A percentile compares a stretch with the other conserved stretches of the same genome.
Conservation (phyloP, 2,113 vertebrate genomes). For the Nesogale talazaci region DNA sequence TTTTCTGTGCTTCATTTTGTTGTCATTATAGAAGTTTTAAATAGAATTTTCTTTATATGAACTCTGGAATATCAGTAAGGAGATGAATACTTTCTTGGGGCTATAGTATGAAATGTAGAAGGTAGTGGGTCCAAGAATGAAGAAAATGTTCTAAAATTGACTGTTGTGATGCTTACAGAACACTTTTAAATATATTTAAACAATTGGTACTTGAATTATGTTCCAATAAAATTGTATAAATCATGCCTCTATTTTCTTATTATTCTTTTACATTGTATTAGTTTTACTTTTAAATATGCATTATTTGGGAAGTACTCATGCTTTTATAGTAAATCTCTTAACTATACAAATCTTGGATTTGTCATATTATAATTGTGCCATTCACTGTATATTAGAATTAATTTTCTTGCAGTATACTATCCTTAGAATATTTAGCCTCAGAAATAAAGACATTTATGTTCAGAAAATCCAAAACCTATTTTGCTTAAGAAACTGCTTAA, state of each 20-base stretch:
- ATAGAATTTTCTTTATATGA: no score
- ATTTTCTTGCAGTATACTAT: constrained; percentile 58
- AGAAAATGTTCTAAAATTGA: no score
- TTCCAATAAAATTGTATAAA: no score
- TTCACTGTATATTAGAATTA: constrained; percentile 66
- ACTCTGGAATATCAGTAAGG: no score
- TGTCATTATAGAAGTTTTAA: no score
- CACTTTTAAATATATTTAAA: no score
- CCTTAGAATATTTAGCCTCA: constrained; percentile 69
- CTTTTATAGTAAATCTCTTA: constrained; percentile 46
- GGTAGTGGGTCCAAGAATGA: no score
- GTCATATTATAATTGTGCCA: constrained; percentile 61
- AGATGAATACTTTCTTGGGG: no score
- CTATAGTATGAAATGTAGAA: no score
- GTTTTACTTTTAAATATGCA: constrained; percentile 72
- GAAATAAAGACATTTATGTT: constrained; percentile 67
- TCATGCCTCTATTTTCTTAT: constrained; percentile 53
- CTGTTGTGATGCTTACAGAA: no score
- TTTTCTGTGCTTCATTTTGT: no score
- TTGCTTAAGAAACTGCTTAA: neutral
- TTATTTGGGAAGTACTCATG: neutral
- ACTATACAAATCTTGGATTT: constrained; percentile 68
- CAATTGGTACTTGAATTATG: no score
- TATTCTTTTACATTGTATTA: constrained; percentile 74
- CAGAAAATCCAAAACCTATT: constrained; percentile 61